Base-by-base conservation (phyloP, 1,140 invertebrate species). In the Metaphire vulgaris region DNA sequence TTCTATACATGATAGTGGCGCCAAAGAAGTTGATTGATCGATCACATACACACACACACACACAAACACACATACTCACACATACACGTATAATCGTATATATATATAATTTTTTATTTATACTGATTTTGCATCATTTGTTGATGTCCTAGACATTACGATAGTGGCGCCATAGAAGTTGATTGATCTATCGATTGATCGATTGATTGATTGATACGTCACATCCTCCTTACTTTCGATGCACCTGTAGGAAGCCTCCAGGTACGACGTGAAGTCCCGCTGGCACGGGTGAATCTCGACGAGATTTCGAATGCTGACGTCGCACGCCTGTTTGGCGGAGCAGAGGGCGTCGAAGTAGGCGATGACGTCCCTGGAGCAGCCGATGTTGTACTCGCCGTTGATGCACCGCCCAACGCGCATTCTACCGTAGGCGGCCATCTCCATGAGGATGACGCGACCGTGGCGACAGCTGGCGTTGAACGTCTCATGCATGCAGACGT, bases 391-490 rank as follows among this genome's bases (percentile, higher is more conserved):
- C 21, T 33, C 76, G 21, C 30, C 68, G 26, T 34, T 68, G 26
- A 77, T 74, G 56, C 76, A 77, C 14, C 72, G 33, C 16, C 76
- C 76, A 15, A 56, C 26, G 1, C 72, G 56, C 76, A 77, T 77
- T 21, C 76, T 33, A 28, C 76, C 76, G 29, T 74, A 77, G 31
- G 28, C n/a, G 6, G 76, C 76, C 28, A 41, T 65, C 31, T n/a
- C 65, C 71, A 77, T 77, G 12, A 77, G 71, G 26, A 77, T 77
- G 15, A 77, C 76, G 26, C 33, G 12, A 67, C 66, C 41, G 6
- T 56, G 26, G 21, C 71, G 26, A 69, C 76, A 77, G 33, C 33
- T 74, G 69, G 67, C 76, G 56, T 34, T 77, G 76, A 77, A 77
- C 6, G 71, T 67, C 28, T 77, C 72, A 16, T 67, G 69, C 56